These are phyloP conservation scores for Marmota flaviventris DNA, from an alignment of 2,113 vertebrate genomes.

Conservation along the genomic window DNA sequence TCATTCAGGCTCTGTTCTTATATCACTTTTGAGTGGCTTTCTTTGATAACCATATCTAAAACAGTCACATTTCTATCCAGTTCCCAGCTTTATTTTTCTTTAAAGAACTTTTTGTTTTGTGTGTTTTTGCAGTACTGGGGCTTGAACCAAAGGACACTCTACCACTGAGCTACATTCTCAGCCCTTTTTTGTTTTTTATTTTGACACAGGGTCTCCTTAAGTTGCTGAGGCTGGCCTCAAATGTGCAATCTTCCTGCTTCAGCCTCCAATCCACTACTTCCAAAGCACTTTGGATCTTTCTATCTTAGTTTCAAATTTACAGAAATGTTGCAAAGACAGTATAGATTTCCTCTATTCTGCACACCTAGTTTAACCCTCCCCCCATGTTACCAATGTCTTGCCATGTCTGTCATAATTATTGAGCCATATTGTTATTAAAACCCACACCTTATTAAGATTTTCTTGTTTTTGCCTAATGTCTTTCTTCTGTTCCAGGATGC, in stretches of 20 bases:
- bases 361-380: neutral
- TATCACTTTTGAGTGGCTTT: neutral
- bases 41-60: neutral
- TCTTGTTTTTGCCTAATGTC: neutral
- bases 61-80: neutral
- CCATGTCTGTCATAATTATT: neutral
- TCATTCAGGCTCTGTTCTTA: neutral
- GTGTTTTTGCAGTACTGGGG: too few relatives aligned
- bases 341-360: neutral
- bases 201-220: neutral
- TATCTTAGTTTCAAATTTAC: neutral
- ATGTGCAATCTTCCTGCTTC: neutral
- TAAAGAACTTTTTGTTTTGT: neutral
- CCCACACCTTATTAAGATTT: neutral
- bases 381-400: neutral
- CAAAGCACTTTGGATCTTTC: neutral
- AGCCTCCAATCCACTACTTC: neutral
- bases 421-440: neutral
- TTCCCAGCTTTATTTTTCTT: slow-evolving; percentile 40
- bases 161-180: too few relatives aligned
- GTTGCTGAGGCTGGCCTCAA: neutral
- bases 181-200: neutral
- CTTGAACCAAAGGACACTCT: too few relatives aligned
- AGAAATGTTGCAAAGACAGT: neutral
- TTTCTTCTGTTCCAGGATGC: neutral